Base-by-base conservation (phyloP, 2,888 invertebrate species). In the Dicycla oo region DNA sequence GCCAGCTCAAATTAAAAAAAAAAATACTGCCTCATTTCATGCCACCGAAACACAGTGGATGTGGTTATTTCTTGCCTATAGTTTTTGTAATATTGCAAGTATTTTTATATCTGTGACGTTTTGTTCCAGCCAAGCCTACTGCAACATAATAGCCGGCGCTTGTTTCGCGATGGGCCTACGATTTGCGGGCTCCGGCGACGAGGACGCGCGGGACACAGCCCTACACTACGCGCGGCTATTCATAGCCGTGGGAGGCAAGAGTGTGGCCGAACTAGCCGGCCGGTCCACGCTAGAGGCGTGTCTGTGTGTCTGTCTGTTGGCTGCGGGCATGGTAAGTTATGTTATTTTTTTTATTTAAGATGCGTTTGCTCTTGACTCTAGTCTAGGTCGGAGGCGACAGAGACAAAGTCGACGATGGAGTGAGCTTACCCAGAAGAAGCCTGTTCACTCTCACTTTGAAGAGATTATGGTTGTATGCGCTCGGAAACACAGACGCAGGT, bases 71-170 rank as follows among this genome's bases (percentile, higher is more conserved):
- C 23, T 53, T 53, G 11, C 13, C 0, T 51, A 23, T 15, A 51
- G 7, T 51, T 51, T 23, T 15, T 26, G 7, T 5, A 53, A 15
- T 26, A 53, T 26, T 26, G 23, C 30, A 56, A n/a, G n/a, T n/a
- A n/a, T 8, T 38, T 57, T 34, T 58, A 23, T 38, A 30, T 47
- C 23, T n/a, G 4, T 40, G 0, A 7, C 3, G 0, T 18, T 26
- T 13, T 13, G 0, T 38, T 34, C 53, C 89, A 98, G 98, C 88
- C 99, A 99, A 96, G 99, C 99, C 0, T 99, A 99, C 94, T 99
- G 99, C 94, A 99, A 99, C 93, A 98, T 99, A 80, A 97, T 99
- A 74, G 98, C 99, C 0, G 99, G 99, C 26, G 99, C 98, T 2
- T 99, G 99, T 86, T 98, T 99, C 96, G 98, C 98, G 11, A 94